A percentile compares a stretch with the other conserved stretches of the same genome.
Evolutionary conservation across 2,888 invertebrate species (phyloP).

Genomic region (Pecten maximus): DNA sequence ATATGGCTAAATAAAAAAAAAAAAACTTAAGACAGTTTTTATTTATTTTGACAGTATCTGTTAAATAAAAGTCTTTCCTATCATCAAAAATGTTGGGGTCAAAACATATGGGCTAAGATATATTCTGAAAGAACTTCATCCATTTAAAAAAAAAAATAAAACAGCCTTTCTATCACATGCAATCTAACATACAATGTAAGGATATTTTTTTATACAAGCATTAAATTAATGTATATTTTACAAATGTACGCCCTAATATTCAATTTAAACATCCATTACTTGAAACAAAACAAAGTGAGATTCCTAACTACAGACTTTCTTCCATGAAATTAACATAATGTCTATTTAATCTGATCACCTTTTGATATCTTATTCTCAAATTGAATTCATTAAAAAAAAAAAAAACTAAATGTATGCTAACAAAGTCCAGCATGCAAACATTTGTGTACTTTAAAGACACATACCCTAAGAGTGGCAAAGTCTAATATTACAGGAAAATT

Average conservation of each 20-base stretch:
- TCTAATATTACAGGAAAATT: not conserved
- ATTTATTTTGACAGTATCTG: not conserved
- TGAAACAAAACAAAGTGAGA: not conserved
- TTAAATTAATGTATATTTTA: conserved; percentile 30
- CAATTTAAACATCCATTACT: not conserved
- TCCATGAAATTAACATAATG: not conserved
- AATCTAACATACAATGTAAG: not conserved
- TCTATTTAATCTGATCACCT: not conserved
- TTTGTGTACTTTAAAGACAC: conserved; percentile 18
- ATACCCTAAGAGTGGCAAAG: not conserved
- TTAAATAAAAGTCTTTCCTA: too few relatives aligned
- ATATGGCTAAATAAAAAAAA: not conserved
- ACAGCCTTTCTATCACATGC: conserved; percentile 16
- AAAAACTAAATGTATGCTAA: not conserved
- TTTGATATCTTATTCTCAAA: not conserved
- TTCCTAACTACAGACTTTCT: not conserved
- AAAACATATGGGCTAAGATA: not conserved
- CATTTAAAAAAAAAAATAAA: not conserved
- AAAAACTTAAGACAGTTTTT: not conserved
- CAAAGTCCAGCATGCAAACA: not conserved
- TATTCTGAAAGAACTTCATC: not conserved
- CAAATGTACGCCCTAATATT: conserved; percentile 14
- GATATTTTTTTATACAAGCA: conserved; percentile 1
- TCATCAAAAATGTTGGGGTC: too few relatives aligned
- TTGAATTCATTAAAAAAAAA: not conserved